Conservation (phyloP, 2,113 vertebrate species). For the Irena cyanogastra region DNA sequence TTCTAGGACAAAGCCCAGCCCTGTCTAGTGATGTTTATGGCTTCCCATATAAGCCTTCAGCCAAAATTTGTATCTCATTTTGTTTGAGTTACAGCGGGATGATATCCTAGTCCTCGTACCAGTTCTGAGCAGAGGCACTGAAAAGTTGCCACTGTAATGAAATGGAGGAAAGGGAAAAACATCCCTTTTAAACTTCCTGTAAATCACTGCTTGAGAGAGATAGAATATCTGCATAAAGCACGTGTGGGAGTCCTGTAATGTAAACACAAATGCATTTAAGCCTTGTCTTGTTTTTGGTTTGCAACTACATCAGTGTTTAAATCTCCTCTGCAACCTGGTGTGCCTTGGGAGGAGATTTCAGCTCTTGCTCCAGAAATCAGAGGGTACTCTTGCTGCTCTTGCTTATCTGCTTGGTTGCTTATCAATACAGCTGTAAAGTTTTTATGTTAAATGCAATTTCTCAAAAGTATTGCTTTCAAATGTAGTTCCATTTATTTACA, state of each 20-base stretch:
- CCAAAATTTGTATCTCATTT: constrained; percentile 51
- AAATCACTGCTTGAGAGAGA: not conserved
- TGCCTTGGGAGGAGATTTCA: not conserved
- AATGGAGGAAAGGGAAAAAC: not conserved
- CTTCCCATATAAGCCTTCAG: constrained; percentile 40
- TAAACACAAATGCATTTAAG: not conserved
- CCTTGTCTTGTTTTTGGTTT: not conserved
- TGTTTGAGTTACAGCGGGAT: constrained; percentile 36
- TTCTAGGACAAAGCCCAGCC: constrained; percentile 29
- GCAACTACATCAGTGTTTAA: not conserved
- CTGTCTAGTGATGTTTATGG: constrained; percentile 37
- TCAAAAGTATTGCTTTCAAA: not conserved
- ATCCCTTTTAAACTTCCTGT: not conserved
- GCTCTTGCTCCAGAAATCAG: not conserved
- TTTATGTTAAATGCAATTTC: not conserved
- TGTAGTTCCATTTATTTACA: not conserved
- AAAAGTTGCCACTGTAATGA: not conserved
- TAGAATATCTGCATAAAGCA: not conserved
- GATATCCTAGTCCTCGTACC: not conserved
- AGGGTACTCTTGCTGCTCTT: not conserved
- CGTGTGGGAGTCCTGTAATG: not conserved
- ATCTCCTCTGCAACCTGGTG: not conserved
- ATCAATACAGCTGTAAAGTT: not conserved
- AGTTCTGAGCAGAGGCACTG: not conserved
- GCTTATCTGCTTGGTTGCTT: not conserved